Percentiles rank a stretch among this genome's conserved stretches.
These are phyloP conservation scores for Merops nubicus DNA, from an alignment of 2,113 vertebrate genomes.

Conservation along the genomic window DNA sequence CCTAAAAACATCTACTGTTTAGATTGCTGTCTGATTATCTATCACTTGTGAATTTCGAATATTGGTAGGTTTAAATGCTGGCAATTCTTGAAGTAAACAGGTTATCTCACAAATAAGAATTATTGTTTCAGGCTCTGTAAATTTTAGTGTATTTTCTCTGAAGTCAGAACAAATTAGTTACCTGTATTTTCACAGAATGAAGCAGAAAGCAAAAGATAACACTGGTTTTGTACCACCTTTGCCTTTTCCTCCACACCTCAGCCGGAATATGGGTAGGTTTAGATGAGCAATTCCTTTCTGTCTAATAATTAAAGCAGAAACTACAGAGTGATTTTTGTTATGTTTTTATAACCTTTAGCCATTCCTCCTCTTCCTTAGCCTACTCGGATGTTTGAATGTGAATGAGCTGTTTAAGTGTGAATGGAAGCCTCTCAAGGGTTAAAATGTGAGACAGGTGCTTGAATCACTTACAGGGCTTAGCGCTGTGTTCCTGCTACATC, in stretches of 20 bases:
- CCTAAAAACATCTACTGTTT: neutral
- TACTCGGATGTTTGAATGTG: neutral
- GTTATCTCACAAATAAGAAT: fast-evolving
- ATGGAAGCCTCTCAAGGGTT: neutral
- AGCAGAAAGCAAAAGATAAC: neutral
- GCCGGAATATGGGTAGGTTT: neutral
- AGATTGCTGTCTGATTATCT: neutral
- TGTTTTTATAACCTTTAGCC: neutral
- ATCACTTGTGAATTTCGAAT: neutral
- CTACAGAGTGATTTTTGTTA: neutral
- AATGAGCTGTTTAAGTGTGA: neutral
- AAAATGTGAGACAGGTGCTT: neutral
- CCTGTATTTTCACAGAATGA: neutral
- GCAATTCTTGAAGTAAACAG: neutral
- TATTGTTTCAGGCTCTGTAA: neutral
- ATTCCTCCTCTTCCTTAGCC: neutral
- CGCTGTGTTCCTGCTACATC: neutral
- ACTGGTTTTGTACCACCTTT: neutral
- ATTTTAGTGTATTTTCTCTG: neutral
- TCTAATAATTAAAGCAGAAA: neutral
- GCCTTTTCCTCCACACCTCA: neutral
- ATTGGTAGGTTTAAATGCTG: neutral
- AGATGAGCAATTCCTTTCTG: neutral
- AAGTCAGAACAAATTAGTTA: neutral
- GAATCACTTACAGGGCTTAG: neutral